phyloP scores from a whole-genome alignment of 2,888 invertebrate species.

The Andrena bicolor region DNA sequence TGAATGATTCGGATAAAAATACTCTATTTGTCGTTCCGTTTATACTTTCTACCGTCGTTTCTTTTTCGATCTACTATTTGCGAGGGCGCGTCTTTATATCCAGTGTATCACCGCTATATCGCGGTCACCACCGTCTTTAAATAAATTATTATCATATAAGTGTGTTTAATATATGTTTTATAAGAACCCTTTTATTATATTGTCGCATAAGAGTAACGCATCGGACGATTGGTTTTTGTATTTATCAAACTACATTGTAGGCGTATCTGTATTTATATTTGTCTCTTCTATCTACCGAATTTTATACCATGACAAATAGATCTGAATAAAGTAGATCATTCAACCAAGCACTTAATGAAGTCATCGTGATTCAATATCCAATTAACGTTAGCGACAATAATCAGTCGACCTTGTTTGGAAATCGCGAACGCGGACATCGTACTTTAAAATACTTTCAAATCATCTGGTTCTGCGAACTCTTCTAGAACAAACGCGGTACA shows the following conservation, averaged over 20 bases:
- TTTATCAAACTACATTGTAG: constrained; percentile 44
- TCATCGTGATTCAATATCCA: constrained; percentile 36
- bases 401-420: background rate
- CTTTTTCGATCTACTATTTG: constrained; percentile 53
- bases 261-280: constrained; percentile 62
- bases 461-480: background rate
- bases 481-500: background rate
- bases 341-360: constrained; percentile 30
- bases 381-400: background rate
- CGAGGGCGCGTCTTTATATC: constrained; percentile 72
- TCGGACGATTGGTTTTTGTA: constrained; percentile 32
- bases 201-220: constrained; percentile 9
- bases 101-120: constrained; percentile 73
- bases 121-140: constrained; percentile 77
- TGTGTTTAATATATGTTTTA: constrained; percentile 45
- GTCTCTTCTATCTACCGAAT: constrained; percentile 50
- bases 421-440: background rate
- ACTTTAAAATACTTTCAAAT: background rate
- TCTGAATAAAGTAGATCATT: constrained; percentile 65
- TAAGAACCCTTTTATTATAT: constrained; percentile 44
- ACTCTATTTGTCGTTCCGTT: constrained; percentile 35
- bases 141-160: constrained; percentile 81
- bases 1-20: constrained; percentile 25
- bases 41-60: constrained; percentile 39
- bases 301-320: constrained; percentile 64